Base-by-base conservation (phyloP, 1,140 invertebrate species). In the Drosophila truncata region DNA sequence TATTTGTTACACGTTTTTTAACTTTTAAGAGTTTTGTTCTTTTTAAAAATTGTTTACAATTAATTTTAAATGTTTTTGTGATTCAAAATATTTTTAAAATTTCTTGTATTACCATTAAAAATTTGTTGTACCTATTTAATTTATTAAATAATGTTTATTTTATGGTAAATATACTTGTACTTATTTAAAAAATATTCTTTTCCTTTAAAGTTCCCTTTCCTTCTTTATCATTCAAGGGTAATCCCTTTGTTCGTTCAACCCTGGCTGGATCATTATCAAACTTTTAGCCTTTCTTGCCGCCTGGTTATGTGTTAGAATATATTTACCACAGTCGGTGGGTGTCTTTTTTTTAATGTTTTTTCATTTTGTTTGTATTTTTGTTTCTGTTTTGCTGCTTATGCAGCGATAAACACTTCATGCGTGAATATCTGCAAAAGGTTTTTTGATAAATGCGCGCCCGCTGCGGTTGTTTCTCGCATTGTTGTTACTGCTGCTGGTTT, bases 371-470 rank as follows among this genome's bases (percentile, higher is more conserved):
- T 31, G 16, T 59, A 23, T 49, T 46, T 67, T 65, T 72, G 16
- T 35, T 67, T 59, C 25, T 42, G 54, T 69, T 70, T 60, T 16
- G 60, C 52, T 74, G 67, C 72, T 91, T 82, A 66, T 79, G 52
- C 82, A 79, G 86, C 82, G 85, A 90, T 90, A 90, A 90, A 85
- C 85, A 90, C 85, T 85, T 90, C 85, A 90, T 91, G 85, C 86
- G 85, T 90, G 86, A 90, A 90, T 90, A 90, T 90, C 85, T 80
- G 86, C 78, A 79, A 90, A 85, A 75, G 78, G 75, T 72, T 82
- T 81, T 67, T 63, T 82, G 80, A 87, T 87, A 87, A 87, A 80
- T 74, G 71, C 74, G 71, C 74, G 83, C 84, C 72, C 71, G 71
- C 59, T 74, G 70, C 70, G 57, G 71, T 54, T 50, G 67, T 25